Conservation (phyloP, 2,797 vertebrate species). For the Cichlasoma orientale region DNA sequence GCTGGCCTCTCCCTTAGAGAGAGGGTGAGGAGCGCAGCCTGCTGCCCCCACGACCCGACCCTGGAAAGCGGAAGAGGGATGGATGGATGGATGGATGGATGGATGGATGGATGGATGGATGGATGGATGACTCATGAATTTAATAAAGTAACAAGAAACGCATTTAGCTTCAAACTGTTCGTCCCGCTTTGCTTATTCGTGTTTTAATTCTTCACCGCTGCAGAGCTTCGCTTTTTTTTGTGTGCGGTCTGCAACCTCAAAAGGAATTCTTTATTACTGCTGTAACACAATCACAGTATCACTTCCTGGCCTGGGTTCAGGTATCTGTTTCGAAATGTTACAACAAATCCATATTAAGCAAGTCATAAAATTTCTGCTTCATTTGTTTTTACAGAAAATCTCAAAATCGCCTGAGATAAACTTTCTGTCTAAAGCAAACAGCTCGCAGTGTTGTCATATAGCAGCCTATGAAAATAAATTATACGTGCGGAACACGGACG, state of each 20-base stretch:
- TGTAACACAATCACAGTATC: constrained; percentile 41
- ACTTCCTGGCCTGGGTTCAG: constrained; percentile 56
- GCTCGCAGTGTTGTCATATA: constrained; percentile 35
- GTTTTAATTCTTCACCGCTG: neutral
- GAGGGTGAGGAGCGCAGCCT: too few species aligned
- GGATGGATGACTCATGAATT: neutral
- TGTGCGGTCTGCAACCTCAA: neutral
- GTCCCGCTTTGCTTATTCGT: neutral
- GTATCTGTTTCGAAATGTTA: constrained; percentile 47
- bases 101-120: too few species aligned
- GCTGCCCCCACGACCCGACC: too few species aligned
- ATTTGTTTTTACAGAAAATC: constrained; percentile 59
- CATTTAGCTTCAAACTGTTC: neutral
- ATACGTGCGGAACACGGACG: constrained; percentile 37
- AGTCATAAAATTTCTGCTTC: constrained; percentile 45
- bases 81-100: too few species aligned
- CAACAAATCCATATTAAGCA: constrained; percentile 64
- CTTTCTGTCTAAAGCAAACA: constrained; percentile 55
- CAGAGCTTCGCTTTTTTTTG: neutral
- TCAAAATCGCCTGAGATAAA: constrained; percentile 50
- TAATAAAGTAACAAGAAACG: neutral
- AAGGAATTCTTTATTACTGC: constrained; percentile 11
- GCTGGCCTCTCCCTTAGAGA: too few species aligned
- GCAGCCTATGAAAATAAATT: constrained; percentile 55
- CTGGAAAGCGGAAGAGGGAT: too few species aligned